Conservation (phyloP, 2,797 vertebrate genomes). For the Dendrocincla fuliginosa region DNA sequence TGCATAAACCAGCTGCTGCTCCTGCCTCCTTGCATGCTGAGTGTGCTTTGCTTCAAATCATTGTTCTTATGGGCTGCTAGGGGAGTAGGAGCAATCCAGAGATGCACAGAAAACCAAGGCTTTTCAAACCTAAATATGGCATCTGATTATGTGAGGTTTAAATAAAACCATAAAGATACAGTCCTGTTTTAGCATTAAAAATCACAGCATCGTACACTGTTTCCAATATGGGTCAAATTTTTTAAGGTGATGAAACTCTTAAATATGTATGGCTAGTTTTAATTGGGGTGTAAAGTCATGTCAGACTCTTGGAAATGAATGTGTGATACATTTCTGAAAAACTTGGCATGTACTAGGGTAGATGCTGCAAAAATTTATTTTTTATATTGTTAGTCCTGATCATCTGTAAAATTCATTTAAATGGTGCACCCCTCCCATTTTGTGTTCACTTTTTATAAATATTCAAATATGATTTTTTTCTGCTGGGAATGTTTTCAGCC, state of each 20-base stretch:
- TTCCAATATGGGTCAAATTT: not conserved
- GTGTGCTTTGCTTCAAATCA: not conserved
- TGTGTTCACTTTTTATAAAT: not conserved
- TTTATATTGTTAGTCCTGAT: not conserved
- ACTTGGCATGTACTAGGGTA: fast-evolving
- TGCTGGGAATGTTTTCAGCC: not conserved
- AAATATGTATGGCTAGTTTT: not conserved
- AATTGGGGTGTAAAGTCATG: not conserved
- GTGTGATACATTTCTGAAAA: not conserved
- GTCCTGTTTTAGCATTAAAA: not conserved
- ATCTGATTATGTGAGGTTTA: not conserved
- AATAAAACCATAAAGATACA: not conserved
- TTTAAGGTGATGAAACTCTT: not conserved
- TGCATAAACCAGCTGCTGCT: slow-evolving; percentile 23
- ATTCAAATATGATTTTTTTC: not conserved
- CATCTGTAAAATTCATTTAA: not conserved
- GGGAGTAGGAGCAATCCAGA: not conserved
- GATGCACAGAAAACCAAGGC: not conserved
- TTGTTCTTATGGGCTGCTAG: not conserved
- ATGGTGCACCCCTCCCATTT: fast-evolving
- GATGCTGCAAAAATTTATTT: not conserved
- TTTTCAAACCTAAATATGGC: not conserved
- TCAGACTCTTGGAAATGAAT: not conserved
- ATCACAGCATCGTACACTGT: not conserved
- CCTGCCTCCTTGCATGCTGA: not conserved